These are phyloP conservation scores for Sebastes schlegelii DNA, from an alignment of 2,113 vertebrate genomes.

Conservation along the genomic window DNA sequence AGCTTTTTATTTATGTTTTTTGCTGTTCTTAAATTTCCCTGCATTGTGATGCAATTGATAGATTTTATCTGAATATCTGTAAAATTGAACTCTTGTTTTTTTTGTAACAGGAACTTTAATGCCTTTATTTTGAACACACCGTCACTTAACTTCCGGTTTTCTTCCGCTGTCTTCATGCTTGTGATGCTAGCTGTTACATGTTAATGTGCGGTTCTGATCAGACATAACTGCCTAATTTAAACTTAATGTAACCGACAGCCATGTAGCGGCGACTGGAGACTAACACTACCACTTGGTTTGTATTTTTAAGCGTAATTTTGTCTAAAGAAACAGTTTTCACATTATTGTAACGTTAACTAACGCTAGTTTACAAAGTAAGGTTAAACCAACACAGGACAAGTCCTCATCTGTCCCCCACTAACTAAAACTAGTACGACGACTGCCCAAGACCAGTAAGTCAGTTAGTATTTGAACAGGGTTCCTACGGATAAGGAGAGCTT, in stretches of 20 bases:
- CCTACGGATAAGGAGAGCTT: background rate
- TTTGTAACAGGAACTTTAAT: background rate
- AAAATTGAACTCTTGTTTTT: constrained; percentile 17
- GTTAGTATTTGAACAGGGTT: background rate
- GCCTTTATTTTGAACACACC: constrained; percentile 59
- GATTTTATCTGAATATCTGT: background rate
- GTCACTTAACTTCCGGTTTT: background rate
- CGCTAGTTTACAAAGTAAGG: constrained; percentile 7
- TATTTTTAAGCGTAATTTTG: background rate
- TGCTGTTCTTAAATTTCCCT: background rate
- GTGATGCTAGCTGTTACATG: background rate
- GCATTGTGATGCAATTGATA: background rate
- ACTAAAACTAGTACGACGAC: background rate
- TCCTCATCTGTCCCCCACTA: background rate
- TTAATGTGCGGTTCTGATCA: background rate
- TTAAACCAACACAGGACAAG: background rate
- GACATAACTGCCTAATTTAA: background rate
- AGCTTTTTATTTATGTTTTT: background rate
- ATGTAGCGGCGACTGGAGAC: background rate
- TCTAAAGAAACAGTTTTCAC: background rate
- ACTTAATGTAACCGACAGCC: background rate
- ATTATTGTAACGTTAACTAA: background rate
- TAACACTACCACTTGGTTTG: background rate
- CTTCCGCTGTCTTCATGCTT: constrained; percentile 9
- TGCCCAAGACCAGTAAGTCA: constrained; percentile 17